phyloP scores from a whole-genome alignment of 1,140 invertebrate genomes.

The Aphidius gifuensis region DNA sequence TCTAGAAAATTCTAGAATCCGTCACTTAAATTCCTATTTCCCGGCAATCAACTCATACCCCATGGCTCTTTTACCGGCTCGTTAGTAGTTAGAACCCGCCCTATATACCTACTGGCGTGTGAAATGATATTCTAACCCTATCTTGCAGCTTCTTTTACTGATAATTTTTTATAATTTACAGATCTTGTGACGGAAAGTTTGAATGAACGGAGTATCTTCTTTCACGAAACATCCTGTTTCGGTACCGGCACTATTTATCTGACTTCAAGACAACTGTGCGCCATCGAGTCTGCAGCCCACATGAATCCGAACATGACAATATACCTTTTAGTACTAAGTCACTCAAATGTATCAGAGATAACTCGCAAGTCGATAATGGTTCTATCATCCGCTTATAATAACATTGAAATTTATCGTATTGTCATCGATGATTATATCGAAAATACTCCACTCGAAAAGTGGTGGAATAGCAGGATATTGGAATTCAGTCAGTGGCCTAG shows the following conservation, averaged over 20 bases:
- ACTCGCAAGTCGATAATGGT: constrained; percentile 43
- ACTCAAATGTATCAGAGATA: constrained; percentile 42
- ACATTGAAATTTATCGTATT: constrained; percentile 50
- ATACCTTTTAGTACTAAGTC: constrained; percentile 59
- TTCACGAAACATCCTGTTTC: constrained; percentile 60
- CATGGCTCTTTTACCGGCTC: no score
- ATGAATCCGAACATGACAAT: constrained; percentile 60
- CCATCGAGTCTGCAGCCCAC: constrained; percentile 65
- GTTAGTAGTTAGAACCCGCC: no score
- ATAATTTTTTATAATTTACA: no score
- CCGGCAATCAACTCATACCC: no score
- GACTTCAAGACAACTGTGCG: constrained; percentile 62
- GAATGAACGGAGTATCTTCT: constrained; percentile 50
- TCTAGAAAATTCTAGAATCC: no score
- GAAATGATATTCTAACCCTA: no score
- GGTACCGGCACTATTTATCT: constrained; percentile 45
- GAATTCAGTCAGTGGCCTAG: constrained; percentile 56
- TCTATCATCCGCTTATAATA: constrained; percentile 41
- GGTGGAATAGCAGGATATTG: constrained; percentile 57
- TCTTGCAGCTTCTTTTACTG: no score
- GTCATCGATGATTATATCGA: constrained; percentile 57
- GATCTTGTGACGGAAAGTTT: no score
- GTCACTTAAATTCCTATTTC: no score
- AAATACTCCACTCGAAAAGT: constrained; percentile 61
- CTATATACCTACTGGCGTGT: no score